A percentile compares a stretch with the other conserved stretches of the same genome.
Conservation (phyloP, 2,888 invertebrate species). For the Pemphredon lugubris region DNA sequence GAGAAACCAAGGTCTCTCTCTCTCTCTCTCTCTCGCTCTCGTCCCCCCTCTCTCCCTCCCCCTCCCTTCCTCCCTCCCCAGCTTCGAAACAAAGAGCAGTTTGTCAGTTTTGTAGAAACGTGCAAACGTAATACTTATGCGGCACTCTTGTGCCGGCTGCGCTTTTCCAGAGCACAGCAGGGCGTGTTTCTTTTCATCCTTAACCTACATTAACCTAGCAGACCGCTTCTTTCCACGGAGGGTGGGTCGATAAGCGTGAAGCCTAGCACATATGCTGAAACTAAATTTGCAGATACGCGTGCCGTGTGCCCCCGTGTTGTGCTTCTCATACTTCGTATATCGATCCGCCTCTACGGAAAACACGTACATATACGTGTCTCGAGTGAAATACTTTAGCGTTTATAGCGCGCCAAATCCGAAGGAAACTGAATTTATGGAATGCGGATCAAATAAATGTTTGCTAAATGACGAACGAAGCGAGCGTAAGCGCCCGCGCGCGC, state of each 20-base stretch:
- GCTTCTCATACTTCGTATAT: slow-evolving; percentile 24
- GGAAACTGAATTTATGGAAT: not conserved
- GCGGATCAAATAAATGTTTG: not conserved
- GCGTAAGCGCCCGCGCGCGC: no score
- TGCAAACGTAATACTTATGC: slow-evolving; percentile 54
- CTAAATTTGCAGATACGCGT: slow-evolving; percentile 55
- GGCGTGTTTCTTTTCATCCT: slow-evolving; percentile 60
- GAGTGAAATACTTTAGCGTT: not conserved
- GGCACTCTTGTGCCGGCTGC: slow-evolving; percentile 38
- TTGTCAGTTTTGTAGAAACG: slow-evolving; percentile 50
- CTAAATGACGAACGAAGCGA: not conserved
- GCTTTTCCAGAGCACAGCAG: slow-evolving; percentile 48
- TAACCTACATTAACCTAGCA: slow-evolving; percentile 69
- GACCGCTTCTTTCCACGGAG: slow-evolving; percentile 53
- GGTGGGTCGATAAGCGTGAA: slow-evolving; percentile 70
- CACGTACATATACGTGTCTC: not conserved
- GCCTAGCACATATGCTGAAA: slow-evolving; percentile 56
- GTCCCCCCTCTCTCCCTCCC: no score
- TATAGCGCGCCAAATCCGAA: not conserved
- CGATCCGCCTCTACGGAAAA: slow-evolving; percentile 3
- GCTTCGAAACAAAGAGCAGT: slow-evolving; percentile 56
- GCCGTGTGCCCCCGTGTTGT: slow-evolving; percentile 35
- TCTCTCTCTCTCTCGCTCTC: no score
- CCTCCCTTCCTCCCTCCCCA: no score
- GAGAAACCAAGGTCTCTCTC: slow-evolving; percentile 29